Percentiles rank a stretch among this genome's conserved stretches.
phyloP scores from a whole-genome alignment of 2,888 invertebrate species.

The Hyppa rectilinea region DNA sequence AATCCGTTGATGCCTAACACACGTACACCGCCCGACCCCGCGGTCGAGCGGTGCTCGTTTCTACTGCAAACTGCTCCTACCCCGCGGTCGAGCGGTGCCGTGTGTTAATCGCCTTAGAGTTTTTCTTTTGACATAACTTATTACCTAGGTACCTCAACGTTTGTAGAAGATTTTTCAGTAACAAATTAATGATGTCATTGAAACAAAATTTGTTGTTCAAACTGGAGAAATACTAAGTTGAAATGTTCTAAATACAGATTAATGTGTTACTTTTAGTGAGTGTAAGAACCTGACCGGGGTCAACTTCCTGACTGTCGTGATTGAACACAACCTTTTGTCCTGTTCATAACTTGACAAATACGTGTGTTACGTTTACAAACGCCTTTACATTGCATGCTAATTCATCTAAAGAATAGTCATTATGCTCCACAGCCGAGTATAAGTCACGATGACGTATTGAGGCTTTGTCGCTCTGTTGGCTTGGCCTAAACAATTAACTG shows the following conservation, averaged over 20 bases:
- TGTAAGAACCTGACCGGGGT: not conserved
- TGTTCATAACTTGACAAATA: slow-evolving; percentile 9
- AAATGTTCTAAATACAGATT: not conserved
- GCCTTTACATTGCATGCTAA: slow-evolving; percentile 11
- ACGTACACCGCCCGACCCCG: too few relatives aligned
- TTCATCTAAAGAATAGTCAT: not conserved
- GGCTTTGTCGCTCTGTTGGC: not conserved
- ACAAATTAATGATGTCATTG: too few relatives aligned
- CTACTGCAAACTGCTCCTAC: too few relatives aligned
- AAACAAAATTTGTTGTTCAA: too few relatives aligned
- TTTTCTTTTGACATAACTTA: too few relatives aligned
- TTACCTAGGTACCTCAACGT: too few relatives aligned
- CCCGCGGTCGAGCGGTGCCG: too few relatives aligned
- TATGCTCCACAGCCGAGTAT: not conserved
- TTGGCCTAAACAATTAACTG: not conserved
- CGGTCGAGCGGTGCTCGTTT: too few relatives aligned
- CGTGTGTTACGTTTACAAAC: not conserved
- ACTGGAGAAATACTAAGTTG: not conserved
- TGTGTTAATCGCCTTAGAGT: too few relatives aligned
- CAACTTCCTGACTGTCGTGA: slow-evolving; percentile 35
- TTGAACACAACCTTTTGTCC: slow-evolving; percentile 3
- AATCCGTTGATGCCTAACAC: too few relatives aligned
- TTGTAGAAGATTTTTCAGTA: too few relatives aligned
- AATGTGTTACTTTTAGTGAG: not conserved
- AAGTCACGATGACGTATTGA: slow-evolving; percentile 27